A percentile compares a stretch with the other conserved stretches of the same genome.
Conservation (phyloP, 53 echinoderm and acorn worm species). For the Patiria pectinifera region DNA sequence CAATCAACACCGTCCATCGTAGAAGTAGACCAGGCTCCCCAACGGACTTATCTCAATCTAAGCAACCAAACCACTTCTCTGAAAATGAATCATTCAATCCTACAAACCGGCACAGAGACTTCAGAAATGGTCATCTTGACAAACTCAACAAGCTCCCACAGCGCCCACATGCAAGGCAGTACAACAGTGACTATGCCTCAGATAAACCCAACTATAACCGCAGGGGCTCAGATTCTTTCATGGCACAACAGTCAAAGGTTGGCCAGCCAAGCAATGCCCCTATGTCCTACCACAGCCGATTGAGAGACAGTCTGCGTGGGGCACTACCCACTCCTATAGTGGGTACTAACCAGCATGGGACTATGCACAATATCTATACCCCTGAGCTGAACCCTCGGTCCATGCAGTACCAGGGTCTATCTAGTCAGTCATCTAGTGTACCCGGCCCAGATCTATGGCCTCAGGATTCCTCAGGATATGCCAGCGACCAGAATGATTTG, state of each 20-base stretch:
- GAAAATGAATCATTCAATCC: slow-evolving; percentile 26
- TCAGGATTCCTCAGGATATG: slow-evolving; percentile 63
- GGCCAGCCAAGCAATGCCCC: not conserved
- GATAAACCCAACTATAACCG: not conserved
- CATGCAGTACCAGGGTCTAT: not conserved
- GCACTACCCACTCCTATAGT: slow-evolving; percentile 28
- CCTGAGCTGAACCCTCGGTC: slow-evolving; percentile 21
- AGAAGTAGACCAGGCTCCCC: slow-evolving; percentile 28
- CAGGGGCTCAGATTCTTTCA: slow-evolving; percentile 1
- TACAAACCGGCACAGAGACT: not conserved
- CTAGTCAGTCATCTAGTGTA: slow-evolving; percentile 16
- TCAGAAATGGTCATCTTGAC: not conserved
- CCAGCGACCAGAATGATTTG: slow-evolving; percentile 56
- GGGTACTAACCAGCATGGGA: not conserved
- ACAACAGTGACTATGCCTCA: slow-evolving; percentile 1
- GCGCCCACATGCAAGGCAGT: not conserved
- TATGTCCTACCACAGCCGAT: not conserved
- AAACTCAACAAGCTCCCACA: not conserved
- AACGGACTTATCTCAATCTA: not conserved
- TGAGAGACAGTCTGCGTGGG: slow-evolving; percentile 20
- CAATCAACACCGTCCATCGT: not conserved
- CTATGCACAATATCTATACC: not conserved
- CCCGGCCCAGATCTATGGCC: slow-evolving; percentile 34
- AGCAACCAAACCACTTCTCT: not conserved
- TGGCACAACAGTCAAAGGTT: not conserved